phyloP scores from a whole-genome alignment of 1,140 invertebrate species.

The Tenebrio molitor region DNA sequence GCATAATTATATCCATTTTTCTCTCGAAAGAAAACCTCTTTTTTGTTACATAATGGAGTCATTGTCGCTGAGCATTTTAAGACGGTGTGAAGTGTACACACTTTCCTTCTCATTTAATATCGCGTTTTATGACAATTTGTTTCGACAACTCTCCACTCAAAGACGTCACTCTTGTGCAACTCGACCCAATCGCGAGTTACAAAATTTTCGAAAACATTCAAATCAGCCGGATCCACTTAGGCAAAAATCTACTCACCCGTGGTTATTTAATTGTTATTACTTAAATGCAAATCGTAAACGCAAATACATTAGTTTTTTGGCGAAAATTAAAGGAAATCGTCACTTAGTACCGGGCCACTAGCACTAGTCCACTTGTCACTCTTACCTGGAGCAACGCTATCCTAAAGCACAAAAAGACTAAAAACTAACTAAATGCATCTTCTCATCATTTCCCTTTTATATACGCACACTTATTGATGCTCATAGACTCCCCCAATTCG shows the following conservation, averaged over 20 bases:
- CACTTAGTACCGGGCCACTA: too few relatives aligned
- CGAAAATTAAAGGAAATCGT: too few relatives aligned
- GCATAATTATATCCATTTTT: neutral
- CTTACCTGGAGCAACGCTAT: conserved; percentile 32
- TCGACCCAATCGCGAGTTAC: neutral
- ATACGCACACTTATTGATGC: conserved; percentile 35
- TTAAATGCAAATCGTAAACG: too few relatives aligned
- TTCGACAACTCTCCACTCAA: neutral
- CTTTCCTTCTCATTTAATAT: conserved; percentile 28
- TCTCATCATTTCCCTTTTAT: conserved; percentile 50
- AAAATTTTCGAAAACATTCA: neutral
- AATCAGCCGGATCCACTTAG: too few relatives aligned
- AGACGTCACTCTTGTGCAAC: neutral
- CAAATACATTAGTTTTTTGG: too few relatives aligned
- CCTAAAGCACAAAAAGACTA: conserved; percentile 46
- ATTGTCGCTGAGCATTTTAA: neutral
- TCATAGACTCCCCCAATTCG: conserved; percentile 27
- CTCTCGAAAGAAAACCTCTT: neutral
- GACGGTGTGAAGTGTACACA: conserved; percentile 22
- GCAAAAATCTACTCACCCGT: too few relatives aligned
- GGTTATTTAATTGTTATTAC: too few relatives aligned
- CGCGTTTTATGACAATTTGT: neutral
- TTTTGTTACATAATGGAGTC: neutral
- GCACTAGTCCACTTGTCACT: conserved; percentile 5
- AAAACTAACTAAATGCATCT: conserved; percentile 49